Conservation (phyloP, 2,888 invertebrate genomes). For the Allophyes oxyacanthae region DNA sequence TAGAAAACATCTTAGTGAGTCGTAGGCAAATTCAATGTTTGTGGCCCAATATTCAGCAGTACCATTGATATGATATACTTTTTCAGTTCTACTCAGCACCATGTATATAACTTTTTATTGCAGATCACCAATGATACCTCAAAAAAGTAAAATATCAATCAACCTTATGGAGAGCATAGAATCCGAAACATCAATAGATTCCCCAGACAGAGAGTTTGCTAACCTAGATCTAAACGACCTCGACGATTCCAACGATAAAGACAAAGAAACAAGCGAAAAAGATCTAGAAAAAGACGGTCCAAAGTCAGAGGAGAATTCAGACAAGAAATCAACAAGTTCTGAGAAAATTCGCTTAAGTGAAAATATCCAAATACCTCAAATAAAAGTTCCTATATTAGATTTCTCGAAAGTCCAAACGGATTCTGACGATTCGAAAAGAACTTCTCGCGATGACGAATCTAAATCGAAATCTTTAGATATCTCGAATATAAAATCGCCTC, state of each 20-base stretch:
- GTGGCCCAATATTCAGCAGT: no score
- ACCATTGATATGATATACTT: not conserved
- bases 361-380: conserved; percentile 75
- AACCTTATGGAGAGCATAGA: conserved; percentile 88
- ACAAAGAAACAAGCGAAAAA: conserved; percentile 68
- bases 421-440: conserved; percentile 75
- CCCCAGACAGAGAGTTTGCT: conserved; percentile 84
- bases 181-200: conserved; percentile 86
- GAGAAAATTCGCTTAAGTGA: conserved; percentile 62
- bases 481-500: conserved; percentile 66
- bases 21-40: no score
- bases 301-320: conserved; percentile 75
- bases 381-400: conserved; percentile 82
- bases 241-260: conserved; percentile 76
- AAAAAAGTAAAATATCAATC: conserved; percentile 86
- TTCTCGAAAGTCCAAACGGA: conserved; percentile 72
- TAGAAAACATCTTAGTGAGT: no score
- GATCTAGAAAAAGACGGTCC: conserved; percentile 64
- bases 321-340: conserved; percentile 69
- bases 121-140: conserved; percentile 87
- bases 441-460: conserved; percentile 70
- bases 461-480: conserved; percentile 59
- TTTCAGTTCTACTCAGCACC: no score
- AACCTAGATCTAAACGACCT: conserved; percentile 82
- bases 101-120: conserved; percentile 42